A percentile compares a stretch with the other conserved stretches of the same genome.
Evolutionary conservation across 2,888 invertebrate species (phyloP).

Genomic region (Ophonus ardosiacus): DNA sequence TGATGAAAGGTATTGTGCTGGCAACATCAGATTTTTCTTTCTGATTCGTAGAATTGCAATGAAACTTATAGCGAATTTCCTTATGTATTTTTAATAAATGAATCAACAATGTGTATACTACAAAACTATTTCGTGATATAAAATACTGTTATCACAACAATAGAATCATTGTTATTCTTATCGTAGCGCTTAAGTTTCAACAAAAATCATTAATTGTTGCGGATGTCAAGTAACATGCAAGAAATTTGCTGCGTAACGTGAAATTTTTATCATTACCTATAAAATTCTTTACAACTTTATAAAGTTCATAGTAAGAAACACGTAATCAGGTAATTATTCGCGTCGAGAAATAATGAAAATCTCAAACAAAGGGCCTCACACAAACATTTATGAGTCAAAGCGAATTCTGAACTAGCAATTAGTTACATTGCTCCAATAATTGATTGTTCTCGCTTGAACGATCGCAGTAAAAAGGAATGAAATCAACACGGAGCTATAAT

Average conservation of each 20-base stretch:
- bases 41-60: too few species aligned
- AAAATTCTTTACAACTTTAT: not conserved
- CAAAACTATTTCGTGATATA: too few species aligned
- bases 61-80: too few species aligned
- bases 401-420: slow-evolving; percentile 52
- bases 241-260: not conserved
- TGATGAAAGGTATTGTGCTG: too few species aligned
- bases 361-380: slow-evolving; percentile 43
- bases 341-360: slow-evolving; percentile 45
- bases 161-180: too few species aligned
- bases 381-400: slow-evolving; percentile 41
- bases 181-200: too few species aligned
- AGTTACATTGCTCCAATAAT: slow-evolving; percentile 49
- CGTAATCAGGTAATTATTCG: slow-evolving; percentile 37
- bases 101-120: too few species aligned
- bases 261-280: not conserved
- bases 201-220: too few species aligned
- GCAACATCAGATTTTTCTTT: too few species aligned
- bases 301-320: slow-evolving; percentile 8
- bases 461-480: slow-evolving; percentile 32
- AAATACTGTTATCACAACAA: too few species aligned
- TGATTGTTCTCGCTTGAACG: slow-evolving; percentile 39
- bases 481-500: slow-evolving; percentile 32
- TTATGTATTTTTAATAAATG: not conserved
- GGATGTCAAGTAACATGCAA: not conserved